Base-by-base conservation (phyloP, 2,113 vertebrate genomes). In the Actenoides hombroni region DNA sequence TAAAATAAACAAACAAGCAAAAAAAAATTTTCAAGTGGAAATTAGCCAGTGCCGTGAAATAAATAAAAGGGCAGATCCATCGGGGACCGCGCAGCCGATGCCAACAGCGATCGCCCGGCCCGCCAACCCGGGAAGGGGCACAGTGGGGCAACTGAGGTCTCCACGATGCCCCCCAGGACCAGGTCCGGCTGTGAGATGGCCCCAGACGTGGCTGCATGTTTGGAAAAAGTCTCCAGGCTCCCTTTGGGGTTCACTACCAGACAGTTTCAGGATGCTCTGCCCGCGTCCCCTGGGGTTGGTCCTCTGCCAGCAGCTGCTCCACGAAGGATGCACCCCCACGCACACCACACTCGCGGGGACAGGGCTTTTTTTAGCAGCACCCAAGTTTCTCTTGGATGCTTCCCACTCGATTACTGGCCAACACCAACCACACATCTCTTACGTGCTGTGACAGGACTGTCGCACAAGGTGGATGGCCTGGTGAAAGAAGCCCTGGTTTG, bases 1-100 rank as follows among this genome's bases (percentile, higher is more conserved):
- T 97, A 96, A 98, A 98, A 97, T 91, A 97, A 97, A 97, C 96
- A 97, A 81, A 7, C 46, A 48, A 29, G 14, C 78, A 91, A 53
- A 6, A 65, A 44, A 94, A 96, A 96, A 94, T 86, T 31, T 69
- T 77, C 20, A 95, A 93, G 90, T 91, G 94, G 95, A 94, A 98
- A 98, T 98, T 96, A 97, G 97, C 97, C 94, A 83, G 92, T 2
- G 19, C 70, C 63, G 96, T 94, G 88, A 86, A 97, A 96, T 74
- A 97, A 97, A 97, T 79, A 97, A 88, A 86, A 1, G 20, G 74
- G 91, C 78, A 64, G 61, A 86, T 59, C 48, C 49, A 16, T 60
- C 2, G 5, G 87, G 90, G 88, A 94, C 51, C 7, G 31, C 4
- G 29, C 77, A 83, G 83, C 54, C 8, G 11, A 83, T 44, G 56